Base-by-base conservation (phyloP, 2,888 invertebrate species). In the Volucella bombylans region DNA sequence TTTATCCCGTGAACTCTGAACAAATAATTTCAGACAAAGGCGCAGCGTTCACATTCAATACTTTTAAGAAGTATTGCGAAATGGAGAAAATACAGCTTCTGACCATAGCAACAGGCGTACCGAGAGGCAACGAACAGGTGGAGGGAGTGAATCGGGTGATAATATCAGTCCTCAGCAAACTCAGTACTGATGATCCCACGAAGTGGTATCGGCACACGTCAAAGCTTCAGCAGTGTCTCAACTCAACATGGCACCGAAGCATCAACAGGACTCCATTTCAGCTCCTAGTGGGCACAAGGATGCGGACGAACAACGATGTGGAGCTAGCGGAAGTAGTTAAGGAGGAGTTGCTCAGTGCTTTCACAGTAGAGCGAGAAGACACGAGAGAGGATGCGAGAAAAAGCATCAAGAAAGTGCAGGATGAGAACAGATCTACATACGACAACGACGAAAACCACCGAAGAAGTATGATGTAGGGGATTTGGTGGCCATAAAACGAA, bases 1-100 rank as follows among this genome's bases (percentile, higher is more conserved):
- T 65, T 8, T 65, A 50, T 18, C 50, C 38, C 6, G 55, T 68
- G 23, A 64, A 64, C 14, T 49, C 64, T 8, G n/a, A 31, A 31
- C 12, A 45, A 43, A 67, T 54, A n/a, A 54, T 67, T 14, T 45
- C 52, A 2, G 67, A 45, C 12, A 52, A 54, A 39, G 54, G 67
- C 10, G 23, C 9, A 43, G 67, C 10, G 11, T 54, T 67, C 12
- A 54, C 54, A 11, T 45, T 18, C 1, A 67, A 52, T 11, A 9
- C 18, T 3, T 67, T 67, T 31, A 52, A 43, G 55, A 23, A 67
- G 1, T 67, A 43, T 47, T 67, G 67, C 10, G 52, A 67, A 14
- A 14, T 6, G 43, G 67, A 54, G 41, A 11, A 23, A 12, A 67
- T 67, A 6, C 41, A 52, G 6, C 54, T 43, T 1, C 15, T 54